Percentiles rank a stretch among this genome's conserved stretches.
Evolutionary conservation across 2,113 vertebrate genomes (phyloP).

Genomic region (Cathartes aura): DNA sequence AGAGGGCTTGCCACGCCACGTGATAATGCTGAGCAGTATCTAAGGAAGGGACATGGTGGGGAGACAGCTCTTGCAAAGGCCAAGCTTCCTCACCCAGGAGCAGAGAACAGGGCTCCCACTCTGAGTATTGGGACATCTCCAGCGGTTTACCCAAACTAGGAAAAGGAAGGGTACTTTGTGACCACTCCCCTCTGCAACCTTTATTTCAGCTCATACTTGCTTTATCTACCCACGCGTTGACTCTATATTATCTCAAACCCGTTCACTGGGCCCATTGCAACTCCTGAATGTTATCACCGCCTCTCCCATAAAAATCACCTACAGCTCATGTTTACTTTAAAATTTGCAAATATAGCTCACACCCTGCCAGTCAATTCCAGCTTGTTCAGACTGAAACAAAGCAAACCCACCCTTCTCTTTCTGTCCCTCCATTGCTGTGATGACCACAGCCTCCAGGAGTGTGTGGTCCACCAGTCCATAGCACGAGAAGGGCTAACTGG

Average conservation of each 20-base stretch:
- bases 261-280: neutral
- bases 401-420: neutral
- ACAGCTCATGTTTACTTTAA: conserved; percentile 46
- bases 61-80: neutral
- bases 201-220: conserved; percentile 24
- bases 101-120: neutral
- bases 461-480: neutral
- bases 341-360: conserved; percentile 65
- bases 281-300: conserved; percentile 72
- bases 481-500: neutral
- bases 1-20: rapidly evolving
- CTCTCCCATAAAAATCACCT: conserved; percentile 46
- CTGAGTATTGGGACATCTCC: neutral
- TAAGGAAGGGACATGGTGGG: neutral
- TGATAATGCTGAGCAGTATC: neutral
- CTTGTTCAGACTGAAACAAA: neutral
- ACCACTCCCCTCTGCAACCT: neutral
- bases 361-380: conserved; percentile 23
- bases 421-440: neutral
- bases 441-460: neutral
- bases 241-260: conserved; percentile 40
- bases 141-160: neutral
- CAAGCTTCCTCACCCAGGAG: neutral
- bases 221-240: conserved; percentile 41
- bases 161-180: neutral